Evolutionary conservation across 2,888 invertebrate genomes (phyloP).

Genomic region (Flexamia atlantica): DNA sequence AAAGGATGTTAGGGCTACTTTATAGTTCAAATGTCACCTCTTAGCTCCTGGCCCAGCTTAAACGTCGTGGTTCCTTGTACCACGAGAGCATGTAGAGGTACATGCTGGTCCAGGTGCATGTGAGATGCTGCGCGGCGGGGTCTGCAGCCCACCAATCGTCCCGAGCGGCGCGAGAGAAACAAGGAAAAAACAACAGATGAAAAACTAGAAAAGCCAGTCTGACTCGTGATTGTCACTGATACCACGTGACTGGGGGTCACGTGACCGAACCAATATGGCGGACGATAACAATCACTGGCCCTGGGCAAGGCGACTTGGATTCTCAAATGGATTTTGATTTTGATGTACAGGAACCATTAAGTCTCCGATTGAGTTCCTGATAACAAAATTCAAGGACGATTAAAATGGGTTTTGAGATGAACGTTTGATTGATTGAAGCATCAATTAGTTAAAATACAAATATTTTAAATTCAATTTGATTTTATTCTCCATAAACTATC

Average conservation of each 20-base stretch:
- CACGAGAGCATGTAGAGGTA: no score
- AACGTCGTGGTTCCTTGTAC: no score
- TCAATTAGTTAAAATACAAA: no score
- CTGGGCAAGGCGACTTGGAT: constrained; percentile 18
- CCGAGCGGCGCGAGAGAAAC: not conserved
- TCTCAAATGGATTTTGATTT: not conserved
- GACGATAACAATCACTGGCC: constrained; percentile 40
- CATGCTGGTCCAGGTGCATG: no score
- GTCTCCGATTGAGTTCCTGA: not conserved
- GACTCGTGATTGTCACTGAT: constrained; percentile 56
- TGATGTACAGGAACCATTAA: not conserved
- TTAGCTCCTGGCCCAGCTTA: no score
- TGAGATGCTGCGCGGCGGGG: constrained; percentile 7
- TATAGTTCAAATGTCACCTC: no score
- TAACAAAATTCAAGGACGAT: not conserved
- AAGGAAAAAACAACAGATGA: constrained; percentile 36
- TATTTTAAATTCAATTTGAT: no score
- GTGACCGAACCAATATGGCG: constrained; percentile 51
- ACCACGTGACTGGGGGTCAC: constrained; percentile 20
- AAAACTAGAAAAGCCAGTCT: constrained; percentile 56
- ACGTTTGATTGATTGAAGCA: no score
- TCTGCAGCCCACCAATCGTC: not conserved
- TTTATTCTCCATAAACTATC: no score
- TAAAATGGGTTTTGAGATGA: no score
- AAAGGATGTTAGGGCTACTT: no score